Base-by-base conservation (phyloP, 2,797 vertebrate genomes). In the Sebastes steindachneri region DNA sequence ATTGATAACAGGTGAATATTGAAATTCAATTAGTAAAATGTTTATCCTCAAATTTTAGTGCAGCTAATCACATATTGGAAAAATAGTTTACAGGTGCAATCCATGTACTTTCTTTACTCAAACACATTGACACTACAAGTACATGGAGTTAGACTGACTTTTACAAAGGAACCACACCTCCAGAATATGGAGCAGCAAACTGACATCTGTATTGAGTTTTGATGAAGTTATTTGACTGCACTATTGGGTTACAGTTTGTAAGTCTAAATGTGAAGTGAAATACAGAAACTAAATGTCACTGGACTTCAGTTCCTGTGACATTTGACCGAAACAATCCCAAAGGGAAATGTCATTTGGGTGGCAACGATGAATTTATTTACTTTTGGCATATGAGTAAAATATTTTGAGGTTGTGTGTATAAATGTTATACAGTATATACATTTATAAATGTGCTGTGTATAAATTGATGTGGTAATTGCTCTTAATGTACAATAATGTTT, bases 251-350 rank as follows among this genome's bases (percentile, higher is more conserved):
- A 55, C n/a, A 55, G n/a, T 8, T 26, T 0, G 33, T 21, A 3
- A 62, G n/a, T 74, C 21, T 4, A 71, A 80, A 80, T 21, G 29
- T 37, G 77, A 86, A 86, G 77, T 58, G 84, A 86, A 88, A 84
- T 9, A 26, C 11, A 55, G 57, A 79, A 71, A 33, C 11, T 19
- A 79, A 77, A 63, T 26, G n/a, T 14, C 15, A 45, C 5, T 12
- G n/a, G 37, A 37, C 3, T 0, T 64, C 23, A 51, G 37, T 80
- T 76, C 17, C 57, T 80, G 23, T 63, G 4, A 68, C 25, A 57
- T 63, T 67, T 74, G 15, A 7, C 15, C 3, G 7, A 53, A 37
- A 51, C 37, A 45, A 35, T 6, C 19, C 21, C 2, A 37, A 29
- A 12, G 6, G 3, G 7, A 68, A 65, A 54, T 26, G 3, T 26